Conservation (phyloP, 2,113 vertebrate species). For the Sebastes fasciatus region DNA sequence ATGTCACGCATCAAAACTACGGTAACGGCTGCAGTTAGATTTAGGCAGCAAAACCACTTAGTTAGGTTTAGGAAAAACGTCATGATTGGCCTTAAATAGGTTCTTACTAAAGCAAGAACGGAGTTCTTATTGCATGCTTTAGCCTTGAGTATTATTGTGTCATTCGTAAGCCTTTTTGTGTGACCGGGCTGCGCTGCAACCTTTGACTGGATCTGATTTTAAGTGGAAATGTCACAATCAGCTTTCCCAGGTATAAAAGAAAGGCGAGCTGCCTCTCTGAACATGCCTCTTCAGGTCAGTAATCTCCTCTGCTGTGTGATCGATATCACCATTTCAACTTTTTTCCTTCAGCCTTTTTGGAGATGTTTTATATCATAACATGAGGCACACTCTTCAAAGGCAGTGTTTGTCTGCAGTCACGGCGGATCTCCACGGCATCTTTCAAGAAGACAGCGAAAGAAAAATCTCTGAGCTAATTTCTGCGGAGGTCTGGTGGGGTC, state of each 20-base stretch:
- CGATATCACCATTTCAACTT: neutral
- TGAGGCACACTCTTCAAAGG: conserved; percentile 20
- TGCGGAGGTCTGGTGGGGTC: neutral
- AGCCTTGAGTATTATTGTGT: too few relatives aligned
- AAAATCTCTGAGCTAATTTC: conserved; percentile 15
- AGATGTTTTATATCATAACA: conserved; percentile 18
- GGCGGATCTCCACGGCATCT: neutral
- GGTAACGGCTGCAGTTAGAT: too few relatives aligned
- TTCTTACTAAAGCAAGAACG: too few relatives aligned
- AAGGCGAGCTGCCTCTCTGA: conserved; percentile 5
- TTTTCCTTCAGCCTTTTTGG: neutral
- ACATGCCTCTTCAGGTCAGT: conserved; percentile 19
- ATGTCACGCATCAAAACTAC: too few relatives aligned
- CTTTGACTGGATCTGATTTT: neutral
- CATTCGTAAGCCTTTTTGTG: too few relatives aligned
- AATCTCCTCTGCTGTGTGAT: conserved; percentile 31
- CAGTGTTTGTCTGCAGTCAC: neutral
- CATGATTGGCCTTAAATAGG: too few relatives aligned
- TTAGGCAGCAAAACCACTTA: too few relatives aligned
- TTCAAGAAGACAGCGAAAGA: neutral
- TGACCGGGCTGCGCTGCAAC: neutral
- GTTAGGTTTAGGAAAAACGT: too few relatives aligned
- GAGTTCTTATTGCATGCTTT: too few relatives aligned
- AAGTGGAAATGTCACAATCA: neutral
- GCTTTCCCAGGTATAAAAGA: neutral